A percentile compares a stretch with the other conserved stretches of the same genome.
Evolutionary conservation across 1,140 invertebrate genomes (phyloP).

Genomic region (Drosophila murphyi): DNA sequence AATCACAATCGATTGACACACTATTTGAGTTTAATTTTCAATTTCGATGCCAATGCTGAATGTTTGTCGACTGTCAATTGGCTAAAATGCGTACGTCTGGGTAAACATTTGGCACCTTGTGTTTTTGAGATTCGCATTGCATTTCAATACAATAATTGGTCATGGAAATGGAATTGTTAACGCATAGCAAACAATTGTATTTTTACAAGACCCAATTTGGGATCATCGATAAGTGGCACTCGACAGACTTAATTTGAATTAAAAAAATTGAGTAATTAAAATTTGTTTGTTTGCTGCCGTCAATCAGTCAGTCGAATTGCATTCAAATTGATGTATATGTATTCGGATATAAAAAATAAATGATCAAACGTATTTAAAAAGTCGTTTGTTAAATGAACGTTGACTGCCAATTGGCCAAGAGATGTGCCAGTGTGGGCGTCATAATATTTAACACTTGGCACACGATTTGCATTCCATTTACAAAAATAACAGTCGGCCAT

Average conservation of each 20-base stretch:
- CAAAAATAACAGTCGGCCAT: background rate
- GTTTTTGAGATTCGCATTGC: slow-evolving; percentile 42
- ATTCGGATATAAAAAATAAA: no score
- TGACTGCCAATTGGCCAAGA: background rate
- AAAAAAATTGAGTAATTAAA: no score
- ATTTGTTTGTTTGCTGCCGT: background rate
- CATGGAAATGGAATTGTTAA: background rate
- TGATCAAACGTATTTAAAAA: no score
- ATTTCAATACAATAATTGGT: slow-evolving; percentile 39
- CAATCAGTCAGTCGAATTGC: background rate
- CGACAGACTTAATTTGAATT: no score
- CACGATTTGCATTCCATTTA: background rate
- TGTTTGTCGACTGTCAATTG: slow-evolving; percentile 8
- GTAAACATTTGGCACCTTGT: slow-evolving; percentile 26
- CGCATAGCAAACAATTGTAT: no score
- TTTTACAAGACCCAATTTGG: background rate
- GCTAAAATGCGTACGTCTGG: background rate
- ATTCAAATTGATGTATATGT: no score
- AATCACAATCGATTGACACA: background rate
- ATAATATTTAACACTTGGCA: slow-evolving; percentile 8
- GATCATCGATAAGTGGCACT: background rate
- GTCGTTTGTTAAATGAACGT: background rate
- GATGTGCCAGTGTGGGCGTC: slow-evolving; percentile 7
- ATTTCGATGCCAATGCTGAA: slow-evolving; percentile 15
- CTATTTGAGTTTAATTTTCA: slow-evolving; percentile 2